Percentiles rank a stretch among this genome's conserved stretches.
These are phyloP conservation scores for Molossus molossus DNA, from an alignment of 2,797 vertebrate species.

Conservation along the genomic window DNA sequence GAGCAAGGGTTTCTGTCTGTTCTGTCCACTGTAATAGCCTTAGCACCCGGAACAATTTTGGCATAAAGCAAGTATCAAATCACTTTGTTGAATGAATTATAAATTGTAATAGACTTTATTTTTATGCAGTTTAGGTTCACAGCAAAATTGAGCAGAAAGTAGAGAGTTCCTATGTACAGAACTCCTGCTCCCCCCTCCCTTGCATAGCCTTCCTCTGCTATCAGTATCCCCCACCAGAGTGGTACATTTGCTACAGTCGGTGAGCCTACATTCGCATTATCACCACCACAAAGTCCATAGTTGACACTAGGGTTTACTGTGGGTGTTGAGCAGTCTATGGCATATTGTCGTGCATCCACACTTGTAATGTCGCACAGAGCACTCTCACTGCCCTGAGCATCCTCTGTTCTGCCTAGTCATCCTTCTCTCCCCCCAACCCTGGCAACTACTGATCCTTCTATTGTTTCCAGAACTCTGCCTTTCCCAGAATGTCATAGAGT, in stretches of 20 bases:
- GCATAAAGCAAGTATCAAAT: not conserved
- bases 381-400: not conserved
- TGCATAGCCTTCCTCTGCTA: not conserved
- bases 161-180: not conserved
- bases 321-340: not conserved
- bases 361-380: not conserved
- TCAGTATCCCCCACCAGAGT: not conserved
- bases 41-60: not conserved
- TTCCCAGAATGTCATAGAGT: not conserved
- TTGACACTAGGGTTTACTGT: not conserved
- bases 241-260: not conserved
- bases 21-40: not conserved
- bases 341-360: not conserved
- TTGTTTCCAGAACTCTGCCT: not conserved
- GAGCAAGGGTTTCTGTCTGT: not conserved
- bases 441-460: not conserved
- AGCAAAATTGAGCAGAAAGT: not conserved
- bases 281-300: not conserved
- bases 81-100: slow-evolving; percentile 28
- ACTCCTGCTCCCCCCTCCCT: no score
- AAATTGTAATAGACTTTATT: not conserved
- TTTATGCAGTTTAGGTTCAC: slow-evolving; percentile 10
- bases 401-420: not conserved
- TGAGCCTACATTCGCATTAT: not conserved
- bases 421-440: not conserved